Evolutionary conservation across 2,797 vertebrate genomes (phyloP).

Genomic region (Buphagus erythrorhynchus): DNA sequence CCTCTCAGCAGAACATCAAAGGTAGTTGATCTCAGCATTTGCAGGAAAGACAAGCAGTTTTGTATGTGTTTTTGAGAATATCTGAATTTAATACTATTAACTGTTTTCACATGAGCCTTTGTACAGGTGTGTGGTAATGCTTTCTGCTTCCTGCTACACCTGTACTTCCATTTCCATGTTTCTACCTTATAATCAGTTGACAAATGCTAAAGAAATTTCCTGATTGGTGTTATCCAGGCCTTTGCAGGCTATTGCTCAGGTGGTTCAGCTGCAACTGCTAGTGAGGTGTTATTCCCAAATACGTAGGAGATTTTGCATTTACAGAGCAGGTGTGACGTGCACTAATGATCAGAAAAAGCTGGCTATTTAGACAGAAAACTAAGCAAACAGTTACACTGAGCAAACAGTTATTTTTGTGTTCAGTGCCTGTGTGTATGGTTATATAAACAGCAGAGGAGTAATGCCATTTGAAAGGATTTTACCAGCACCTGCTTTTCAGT

Average conservation of each 20-base stretch:
- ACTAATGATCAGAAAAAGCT: background rate
- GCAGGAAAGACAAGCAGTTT: background rate
- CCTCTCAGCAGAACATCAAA: background rate
- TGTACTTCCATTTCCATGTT: background rate
- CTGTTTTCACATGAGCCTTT: background rate
- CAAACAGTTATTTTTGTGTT: background rate
- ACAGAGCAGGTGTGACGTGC: background rate
- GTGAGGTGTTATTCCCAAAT: background rate
- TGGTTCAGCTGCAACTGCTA: background rate
- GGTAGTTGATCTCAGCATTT: background rate
- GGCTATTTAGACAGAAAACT: background rate
- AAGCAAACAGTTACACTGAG: background rate
- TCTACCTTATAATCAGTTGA: background rate
- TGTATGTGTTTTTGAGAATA: background rate
- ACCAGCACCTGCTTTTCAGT: background rate
- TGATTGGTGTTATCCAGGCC: background rate
- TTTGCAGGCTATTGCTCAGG: background rate
- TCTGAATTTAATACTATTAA: background rate
- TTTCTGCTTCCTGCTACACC: background rate
- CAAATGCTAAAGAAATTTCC: background rate
- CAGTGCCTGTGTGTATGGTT: background rate
- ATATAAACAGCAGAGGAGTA: background rate
- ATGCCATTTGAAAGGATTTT: background rate
- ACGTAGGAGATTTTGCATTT: background rate
- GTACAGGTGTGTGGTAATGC: background rate